Evolutionary conservation across 2,797 vertebrate genomes (phyloP).

Genomic region (Decapterus maruadsi): DNA sequence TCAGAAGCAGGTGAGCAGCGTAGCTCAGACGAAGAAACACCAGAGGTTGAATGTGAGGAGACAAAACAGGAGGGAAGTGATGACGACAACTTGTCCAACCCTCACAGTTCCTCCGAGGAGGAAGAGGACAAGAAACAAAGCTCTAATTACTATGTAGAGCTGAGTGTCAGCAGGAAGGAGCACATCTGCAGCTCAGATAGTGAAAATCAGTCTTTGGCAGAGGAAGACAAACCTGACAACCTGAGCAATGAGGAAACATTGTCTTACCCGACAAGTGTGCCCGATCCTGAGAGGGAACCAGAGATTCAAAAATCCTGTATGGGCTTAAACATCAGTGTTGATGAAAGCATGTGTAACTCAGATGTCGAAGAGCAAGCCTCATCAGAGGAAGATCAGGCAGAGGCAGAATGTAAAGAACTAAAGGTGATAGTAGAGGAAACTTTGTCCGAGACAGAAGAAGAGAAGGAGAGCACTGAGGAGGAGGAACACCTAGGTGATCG

Average conservation of each 20-base stretch:
- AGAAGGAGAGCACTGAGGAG: constrained; percentile 32
- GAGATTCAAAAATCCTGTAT: constrained; percentile 4
- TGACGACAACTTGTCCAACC: not conserved
- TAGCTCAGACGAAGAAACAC: constrained; percentile 31
- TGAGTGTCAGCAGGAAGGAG: constrained; percentile 25
- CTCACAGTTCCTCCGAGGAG: constrained; percentile 30
- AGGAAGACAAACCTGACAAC: constrained; percentile 50
- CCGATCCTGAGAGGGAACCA: constrained; percentile 6
- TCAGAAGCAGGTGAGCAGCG: constrained; percentile 20
- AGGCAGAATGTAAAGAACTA: constrained; percentile 47
- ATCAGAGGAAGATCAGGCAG: constrained; percentile 56
- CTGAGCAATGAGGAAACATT: constrained; percentile 9
- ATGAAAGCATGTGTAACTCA: constrained; percentile 36
- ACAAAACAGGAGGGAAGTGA: constrained; percentile 15
- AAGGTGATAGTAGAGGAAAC: constrained; percentile 59
- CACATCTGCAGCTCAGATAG: constrained; percentile 8
- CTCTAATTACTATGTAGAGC: constrained; percentile 34
- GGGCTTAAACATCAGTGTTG: constrained; percentile 20
- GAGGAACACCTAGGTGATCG: constrained; percentile 19
- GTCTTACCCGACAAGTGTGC: not conserved
- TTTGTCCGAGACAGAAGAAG: constrained; percentile 43
- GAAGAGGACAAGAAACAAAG: constrained; percentile 20
- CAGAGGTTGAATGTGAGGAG: constrained; percentile 20
- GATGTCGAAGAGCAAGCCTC: constrained; percentile 49
- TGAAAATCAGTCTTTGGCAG: constrained; percentile 40